Conservation (phyloP, 2,113 vertebrate species). For the Donacobius atricapilla region DNA sequence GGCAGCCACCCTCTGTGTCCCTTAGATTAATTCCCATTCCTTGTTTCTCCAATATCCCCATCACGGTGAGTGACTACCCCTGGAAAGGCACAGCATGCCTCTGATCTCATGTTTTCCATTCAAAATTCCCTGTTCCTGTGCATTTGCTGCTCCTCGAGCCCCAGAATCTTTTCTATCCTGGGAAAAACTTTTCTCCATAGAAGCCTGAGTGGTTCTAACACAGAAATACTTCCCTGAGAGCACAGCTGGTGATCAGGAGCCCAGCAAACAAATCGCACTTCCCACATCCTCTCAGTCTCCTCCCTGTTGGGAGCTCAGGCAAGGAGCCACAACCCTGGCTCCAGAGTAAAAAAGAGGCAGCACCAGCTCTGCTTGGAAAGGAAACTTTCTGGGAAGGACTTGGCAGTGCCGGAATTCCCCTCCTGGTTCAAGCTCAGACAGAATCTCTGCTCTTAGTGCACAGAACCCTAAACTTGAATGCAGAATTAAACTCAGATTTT, state of each 20-base stretch:
- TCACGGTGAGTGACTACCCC: neutral
- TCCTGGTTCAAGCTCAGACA: neutral
- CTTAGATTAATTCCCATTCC: neutral
- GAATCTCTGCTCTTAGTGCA: neutral
- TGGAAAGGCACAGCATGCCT: neutral
- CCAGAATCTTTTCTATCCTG: neutral
- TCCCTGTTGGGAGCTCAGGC: neutral
- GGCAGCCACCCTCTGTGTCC: neutral
- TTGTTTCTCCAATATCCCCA: neutral
- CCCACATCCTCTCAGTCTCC: neutral
- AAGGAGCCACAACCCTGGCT: neutral
- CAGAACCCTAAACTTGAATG: neutral
- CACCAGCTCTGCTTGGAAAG: neutral
- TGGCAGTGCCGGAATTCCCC: neutral
- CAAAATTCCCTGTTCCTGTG: neutral
- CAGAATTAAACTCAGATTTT: neutral
- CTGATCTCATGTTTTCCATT: neutral
- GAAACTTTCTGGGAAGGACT: neutral
- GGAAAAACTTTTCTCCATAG: neutral
- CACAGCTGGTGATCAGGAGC: neutral
- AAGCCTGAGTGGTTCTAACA: neutral
- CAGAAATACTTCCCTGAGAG: constrained; percentile 19
- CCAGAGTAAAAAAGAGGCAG: neutral
- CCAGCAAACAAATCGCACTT: neutral
- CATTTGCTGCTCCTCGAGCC: neutral